These are phyloP conservation scores for Sparidentex hasta DNA, from an alignment of 2,797 vertebrate species.

Conservation along the genomic window DNA sequence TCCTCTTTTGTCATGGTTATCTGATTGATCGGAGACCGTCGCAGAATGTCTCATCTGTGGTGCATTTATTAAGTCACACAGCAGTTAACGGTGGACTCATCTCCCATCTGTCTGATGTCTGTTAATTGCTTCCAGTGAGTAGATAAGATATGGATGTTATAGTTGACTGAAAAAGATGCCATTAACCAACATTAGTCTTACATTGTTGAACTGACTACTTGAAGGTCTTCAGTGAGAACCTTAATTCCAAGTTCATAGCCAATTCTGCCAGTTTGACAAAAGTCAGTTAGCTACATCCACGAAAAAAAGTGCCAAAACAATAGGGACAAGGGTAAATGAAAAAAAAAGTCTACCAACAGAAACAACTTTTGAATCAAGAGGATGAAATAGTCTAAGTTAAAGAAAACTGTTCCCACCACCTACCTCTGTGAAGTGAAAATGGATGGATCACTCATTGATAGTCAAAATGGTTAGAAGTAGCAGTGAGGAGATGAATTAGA, in stretches of 20 bases:
- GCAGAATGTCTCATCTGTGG: not conserved
- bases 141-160: slow-evolving; percentile 21
- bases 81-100: slow-evolving; percentile 37
- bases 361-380: not conserved
- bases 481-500: not conserved
- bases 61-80: slow-evolving; percentile 18
- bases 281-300: not conserved
- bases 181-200: slow-evolving; percentile 33
- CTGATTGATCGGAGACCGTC: slow-evolving; percentile 20
- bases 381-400: not conserved
- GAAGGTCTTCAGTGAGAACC: slow-evolving; percentile 1
- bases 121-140: slow-evolving; percentile 20
- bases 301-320: not conserved
- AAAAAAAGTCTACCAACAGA: not conserved
- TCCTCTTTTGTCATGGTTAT: slow-evolving; percentile 6
- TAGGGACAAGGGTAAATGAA: not conserved
- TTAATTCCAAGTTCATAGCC: not conserved
- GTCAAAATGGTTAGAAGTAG: not conserved
- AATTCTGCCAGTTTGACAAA: not conserved
- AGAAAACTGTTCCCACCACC: not conserved
- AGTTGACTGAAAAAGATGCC: slow-evolving; percentile 16
- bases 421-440: not conserved
- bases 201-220: not conserved
- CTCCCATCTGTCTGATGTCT: slow-evolving; percentile 26
- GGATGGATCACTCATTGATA: not conserved